Evolutionary conservation across 2,113 vertebrate species (phyloP).

Genomic region (Chaenocephalus aceratus): DNA sequence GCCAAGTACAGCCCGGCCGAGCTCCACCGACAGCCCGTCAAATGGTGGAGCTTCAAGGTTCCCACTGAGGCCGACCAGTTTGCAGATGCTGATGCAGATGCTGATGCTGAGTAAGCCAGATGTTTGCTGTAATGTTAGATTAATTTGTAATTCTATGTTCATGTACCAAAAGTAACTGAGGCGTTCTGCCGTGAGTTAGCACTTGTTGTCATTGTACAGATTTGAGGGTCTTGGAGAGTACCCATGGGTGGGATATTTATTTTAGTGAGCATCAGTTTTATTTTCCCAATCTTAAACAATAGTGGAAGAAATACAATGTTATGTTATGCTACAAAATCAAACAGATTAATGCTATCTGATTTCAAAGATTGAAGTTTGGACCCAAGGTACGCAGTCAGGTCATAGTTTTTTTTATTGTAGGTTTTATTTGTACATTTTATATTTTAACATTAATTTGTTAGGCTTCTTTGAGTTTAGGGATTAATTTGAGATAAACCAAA

Average conservation of each 20-base stretch:
- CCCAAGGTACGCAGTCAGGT: slow-evolving; percentile 21
- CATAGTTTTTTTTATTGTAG: slow-evolving; percentile 30
- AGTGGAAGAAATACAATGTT: neutral
- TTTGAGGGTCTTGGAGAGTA: neutral
- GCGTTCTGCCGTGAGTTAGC: slow-evolving; percentile 7
- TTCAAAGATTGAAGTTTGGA: neutral
- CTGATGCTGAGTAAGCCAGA: slow-evolving; percentile 69
- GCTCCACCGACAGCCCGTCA: slow-evolving; percentile 68
- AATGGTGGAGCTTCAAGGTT: slow-evolving; percentile 32
- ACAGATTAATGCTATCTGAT: neutral
- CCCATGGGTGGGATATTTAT: slow-evolving; percentile 14
- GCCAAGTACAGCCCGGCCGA: slow-evolving; percentile 64
- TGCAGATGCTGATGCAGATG: slow-evolving; percentile 46
- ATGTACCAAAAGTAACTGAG: neutral
- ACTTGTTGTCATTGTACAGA: neutral
- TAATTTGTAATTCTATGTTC: neutral
- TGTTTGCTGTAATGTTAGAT: neutral
- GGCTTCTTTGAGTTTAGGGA: slow-evolving; percentile 29
- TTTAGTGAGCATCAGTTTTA: slow-evolving; percentile 2
- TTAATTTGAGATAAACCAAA: slow-evolving; percentile 41
- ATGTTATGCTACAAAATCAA: slow-evolving; percentile 8
- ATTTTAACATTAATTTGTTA: slow-evolving; percentile 44
- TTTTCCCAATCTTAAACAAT: neutral
- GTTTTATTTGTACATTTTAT: slow-evolving; percentile 48
- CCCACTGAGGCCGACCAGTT: slow-evolving; percentile 73